phyloP scores from a whole-genome alignment of 2,888 invertebrate genomes.

The Eupithecia inturbata region DNA sequence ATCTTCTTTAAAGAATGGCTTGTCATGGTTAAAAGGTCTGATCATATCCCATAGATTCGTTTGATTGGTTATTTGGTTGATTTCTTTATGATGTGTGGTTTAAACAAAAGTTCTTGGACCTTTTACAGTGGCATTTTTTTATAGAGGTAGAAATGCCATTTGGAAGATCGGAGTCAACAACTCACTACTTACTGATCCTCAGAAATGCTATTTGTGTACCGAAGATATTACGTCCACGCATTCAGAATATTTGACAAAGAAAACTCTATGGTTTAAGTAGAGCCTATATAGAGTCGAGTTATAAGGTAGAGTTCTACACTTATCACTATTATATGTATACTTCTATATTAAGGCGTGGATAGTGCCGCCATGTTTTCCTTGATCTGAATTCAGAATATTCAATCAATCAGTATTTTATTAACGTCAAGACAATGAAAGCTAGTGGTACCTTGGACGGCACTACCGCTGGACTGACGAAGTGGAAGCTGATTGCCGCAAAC shows the following conservation, averaged over 20 bases:
- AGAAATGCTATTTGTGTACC: background rate
- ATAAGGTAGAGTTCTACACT: too few relatives aligned
- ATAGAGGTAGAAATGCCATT: background rate
- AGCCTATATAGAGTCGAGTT: background rate
- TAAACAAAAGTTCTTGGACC: background rate
- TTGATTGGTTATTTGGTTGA: background rate
- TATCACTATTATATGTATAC: too few relatives aligned
- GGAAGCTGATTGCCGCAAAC: background rate
- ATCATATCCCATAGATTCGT: background rate
- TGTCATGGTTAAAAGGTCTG: background rate
- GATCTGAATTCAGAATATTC: background rate
- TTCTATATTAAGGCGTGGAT: background rate
- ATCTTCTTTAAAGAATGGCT: conserved; percentile 13
- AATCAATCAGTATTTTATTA: background rate
- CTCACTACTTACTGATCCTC: background rate
- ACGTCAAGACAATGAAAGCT: background rate
- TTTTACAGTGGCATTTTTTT: background rate
- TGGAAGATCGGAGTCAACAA: background rate
- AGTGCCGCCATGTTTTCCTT: background rate
- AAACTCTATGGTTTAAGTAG: background rate
- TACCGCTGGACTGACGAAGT: background rate
- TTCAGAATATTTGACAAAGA: background rate
- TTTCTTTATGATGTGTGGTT: background rate
- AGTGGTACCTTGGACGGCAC: background rate
- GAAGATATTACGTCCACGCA: background rate